Conservation (phyloP, 2,797 vertebrate species). For the Cheracebus regulus region DNA sequence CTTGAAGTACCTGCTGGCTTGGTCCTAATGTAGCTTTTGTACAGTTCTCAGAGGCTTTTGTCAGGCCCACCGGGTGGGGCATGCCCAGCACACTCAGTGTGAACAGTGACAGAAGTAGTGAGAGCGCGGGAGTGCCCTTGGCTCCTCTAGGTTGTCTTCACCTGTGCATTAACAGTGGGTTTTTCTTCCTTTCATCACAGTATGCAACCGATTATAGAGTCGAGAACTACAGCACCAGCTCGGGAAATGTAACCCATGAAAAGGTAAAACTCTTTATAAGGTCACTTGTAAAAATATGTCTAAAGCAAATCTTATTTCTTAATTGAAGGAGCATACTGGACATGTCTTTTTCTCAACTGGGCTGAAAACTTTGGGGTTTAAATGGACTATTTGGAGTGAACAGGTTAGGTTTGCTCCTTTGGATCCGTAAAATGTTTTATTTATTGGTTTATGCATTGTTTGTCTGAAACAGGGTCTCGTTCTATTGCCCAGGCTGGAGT, state of each 20-base stretch:
- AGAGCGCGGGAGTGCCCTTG: not conserved
- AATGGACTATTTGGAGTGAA: not conserved
- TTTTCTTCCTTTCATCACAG: conserved; percentile 83
- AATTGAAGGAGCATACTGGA: not conserved
- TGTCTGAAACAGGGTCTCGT: not conserved
- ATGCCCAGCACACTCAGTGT: not conserved
- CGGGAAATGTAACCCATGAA: conserved; percentile 88
- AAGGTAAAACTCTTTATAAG: conserved; percentile 87
- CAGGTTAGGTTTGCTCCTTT: not conserved
- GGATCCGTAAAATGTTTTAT: not conserved
- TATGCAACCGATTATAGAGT: conserved; percentile 92
- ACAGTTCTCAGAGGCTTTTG: not conserved
- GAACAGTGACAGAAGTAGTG: not conserved
- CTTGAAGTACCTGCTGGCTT: not conserved
- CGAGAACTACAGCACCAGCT: conserved; percentile 86
- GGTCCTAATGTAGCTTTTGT: not conserved
- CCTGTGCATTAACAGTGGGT: not conserved
- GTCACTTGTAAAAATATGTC: not conserved
- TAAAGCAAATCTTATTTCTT: not conserved
- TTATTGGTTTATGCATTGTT: not conserved
- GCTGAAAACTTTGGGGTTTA: not conserved
- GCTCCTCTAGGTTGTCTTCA: not conserved
- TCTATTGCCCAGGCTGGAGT: not conserved
- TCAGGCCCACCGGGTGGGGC: not conserved
- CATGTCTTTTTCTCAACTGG: not conserved